phyloP scores from a whole-genome alignment of 1,140 invertebrate genomes.

The Harpegnathos saltator region DNA sequence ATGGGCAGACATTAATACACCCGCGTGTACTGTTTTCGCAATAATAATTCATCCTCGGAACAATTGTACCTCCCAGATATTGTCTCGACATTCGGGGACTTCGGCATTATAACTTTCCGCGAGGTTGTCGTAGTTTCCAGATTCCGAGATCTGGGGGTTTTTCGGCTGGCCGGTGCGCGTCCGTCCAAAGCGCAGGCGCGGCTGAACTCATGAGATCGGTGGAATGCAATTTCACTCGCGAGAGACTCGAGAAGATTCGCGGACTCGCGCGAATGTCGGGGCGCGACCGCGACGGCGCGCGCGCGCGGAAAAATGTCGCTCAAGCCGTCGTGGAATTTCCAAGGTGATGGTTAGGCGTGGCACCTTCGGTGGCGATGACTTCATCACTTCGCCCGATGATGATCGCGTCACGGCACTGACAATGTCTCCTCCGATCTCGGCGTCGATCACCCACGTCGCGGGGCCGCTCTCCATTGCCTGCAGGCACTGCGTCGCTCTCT shows the following conservation, averaged over 20 bases:
- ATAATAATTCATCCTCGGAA: too few species aligned
- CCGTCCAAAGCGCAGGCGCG: too few species aligned
- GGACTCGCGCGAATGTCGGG: neutral
- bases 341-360: slow-evolving; percentile 36
- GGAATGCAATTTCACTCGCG: neutral
- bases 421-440: slow-evolving; percentile 28
- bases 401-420: slow-evolving; percentile 49
- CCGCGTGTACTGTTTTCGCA: too few species aligned
- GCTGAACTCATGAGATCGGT: neutral
- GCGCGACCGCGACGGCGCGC: neutral
- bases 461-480: neutral
- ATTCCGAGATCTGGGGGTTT: too few species aligned
- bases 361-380: slow-evolving; percentile 27
- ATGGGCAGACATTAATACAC: too few species aligned
- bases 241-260: neutral
- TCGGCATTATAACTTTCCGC: too few species aligned
- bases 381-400: slow-evolving; percentile 41
- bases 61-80: too few species aligned
- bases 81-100: too few species aligned
- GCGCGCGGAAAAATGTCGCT: slow-evolving; percentile 31
- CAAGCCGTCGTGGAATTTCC: slow-evolving; percentile 43
- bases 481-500: neutral
- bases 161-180: too few species aligned
- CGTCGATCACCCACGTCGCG: slow-evolving; percentile 70
- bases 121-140: too few species aligned